Conservation (phyloP, 2,113 vertebrate species). For the Muntiacus reevesi region DNA sequence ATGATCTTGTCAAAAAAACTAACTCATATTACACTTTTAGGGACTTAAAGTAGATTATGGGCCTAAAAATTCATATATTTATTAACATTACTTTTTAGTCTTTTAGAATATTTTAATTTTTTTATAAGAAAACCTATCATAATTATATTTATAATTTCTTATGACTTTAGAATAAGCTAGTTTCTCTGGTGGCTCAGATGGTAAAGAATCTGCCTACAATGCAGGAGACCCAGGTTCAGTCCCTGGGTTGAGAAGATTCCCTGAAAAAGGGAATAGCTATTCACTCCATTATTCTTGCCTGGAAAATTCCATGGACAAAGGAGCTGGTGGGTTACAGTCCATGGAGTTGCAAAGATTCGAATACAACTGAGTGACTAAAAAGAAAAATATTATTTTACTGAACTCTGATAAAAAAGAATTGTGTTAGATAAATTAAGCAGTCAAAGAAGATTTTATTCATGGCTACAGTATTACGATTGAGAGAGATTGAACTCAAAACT, state of each 20-base stretch:
- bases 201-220: background rate
- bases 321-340: background rate
- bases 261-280: background rate
- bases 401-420: background rate
- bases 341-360: background rate
- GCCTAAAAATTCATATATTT: background rate
- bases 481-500: background rate
- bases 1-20: background rate
- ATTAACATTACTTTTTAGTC: background rate
- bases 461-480: accelerated
- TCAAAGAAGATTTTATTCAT: background rate
- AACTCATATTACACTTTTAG: background rate
- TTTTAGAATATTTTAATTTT: background rate
- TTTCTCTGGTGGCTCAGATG: background rate
- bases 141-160: background rate
- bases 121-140: background rate
- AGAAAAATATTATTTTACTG: background rate
- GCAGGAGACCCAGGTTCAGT: background rate
- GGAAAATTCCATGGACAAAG: background rate
- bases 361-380: background rate
- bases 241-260: background rate
- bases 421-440: background rate
- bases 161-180: background rate
- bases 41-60: background rate
- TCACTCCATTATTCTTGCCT: background rate